Evolutionary conservation across 2,888 invertebrate species (phyloP), one percentile per base, ranked within the genome.

Genomic region (Andrena bucephala): DNA sequence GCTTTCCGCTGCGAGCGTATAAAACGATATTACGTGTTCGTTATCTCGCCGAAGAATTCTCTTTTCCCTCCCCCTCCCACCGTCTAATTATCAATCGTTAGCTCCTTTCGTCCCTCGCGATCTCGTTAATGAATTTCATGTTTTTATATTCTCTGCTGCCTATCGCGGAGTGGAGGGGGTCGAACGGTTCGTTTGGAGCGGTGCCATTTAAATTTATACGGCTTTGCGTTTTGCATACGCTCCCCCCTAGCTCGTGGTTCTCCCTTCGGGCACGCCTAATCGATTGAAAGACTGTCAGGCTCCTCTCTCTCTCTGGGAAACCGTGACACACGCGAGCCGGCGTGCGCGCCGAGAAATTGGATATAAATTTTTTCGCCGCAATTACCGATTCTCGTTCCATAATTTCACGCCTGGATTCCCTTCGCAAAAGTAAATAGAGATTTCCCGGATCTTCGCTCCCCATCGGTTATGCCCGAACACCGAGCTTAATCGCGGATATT

Each of bases 211-310:
- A 85, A 69, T 85, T 80, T 74, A 77, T 77, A 79, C 68, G 80
- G 80, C 77, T 80, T 84, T 80, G 74, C 72, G 63, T 81, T 85
- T 85, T 84, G 81, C 77, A 78, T 85, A 72, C 62, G 81, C 68
- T 75, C 63, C 74, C 80, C 66, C 83, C 75, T 75, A 57, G 69
- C 63, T 74, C 66, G 75, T 59, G 71, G 78, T 72, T 60, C 74
- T 76, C 85, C 79, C 57, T 85, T 84, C 60, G 59, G 72, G 71
- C 72, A 69, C 69, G 68, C 59, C 79, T 81, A 85, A 85, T 85
- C 85, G 85, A 85, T 85, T 79, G 81, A 85, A 84, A 81, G 72
- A 81, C 81, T 82, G 81, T 84, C 84, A 85, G 79, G 76, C 77
- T 74, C 62, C 63, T 73, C 72, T 62, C 71, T 36, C 42, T 42